Base-by-base conservation (phyloP, 2,888 invertebrate species). In the Mylabris sibirica region DNA sequence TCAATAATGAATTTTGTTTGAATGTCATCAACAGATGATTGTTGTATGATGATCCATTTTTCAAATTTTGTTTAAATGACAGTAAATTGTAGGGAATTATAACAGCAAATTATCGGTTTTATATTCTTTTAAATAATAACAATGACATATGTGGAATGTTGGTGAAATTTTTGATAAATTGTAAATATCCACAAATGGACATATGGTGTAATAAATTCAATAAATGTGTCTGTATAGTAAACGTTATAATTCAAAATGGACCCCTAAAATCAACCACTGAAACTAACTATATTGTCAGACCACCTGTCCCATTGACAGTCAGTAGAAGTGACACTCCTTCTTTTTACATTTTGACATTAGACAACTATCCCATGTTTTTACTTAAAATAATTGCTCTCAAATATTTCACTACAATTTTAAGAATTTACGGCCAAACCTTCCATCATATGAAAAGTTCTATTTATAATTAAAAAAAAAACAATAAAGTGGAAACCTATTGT, bases 261-360 rank as follows among this genome's bases (percentile, higher is more conserved):
- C 78, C 78, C 78, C 78, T 74, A 72, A 76, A 79, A 75, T 73
- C 79, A 79, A 77, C 79, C 78, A 79, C 76, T 77, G 81, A 79
- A 80, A 79, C 81, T 80, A 82, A 82, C 81, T 79, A 81, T 80
- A 79, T 80, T 79, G 80, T 80, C 81, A 79, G 78, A 74, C 81
- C 81, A 81, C 81, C 81, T 81, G 81, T 80, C 81, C 74, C 65
- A 61, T 67, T 77, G 78, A 78, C 78, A 77, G 74, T 76, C 70
- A 76, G 69, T 74, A 72, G 69, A 75, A 72, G 71, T 76, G 77
- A 77, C 77, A 75, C 76, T 71, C 77, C 77, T 57, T 57, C 57
- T 57, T 57, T 30, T 11, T 20, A 20, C 20, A n/a, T 20, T 53
- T n/a, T 49, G 20, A 49, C 20, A 5, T 20, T 20, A 49, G 8